Conservation (phyloP, 2,113 vertebrate genomes). For the Chascanopsetta lugubris region DNA sequence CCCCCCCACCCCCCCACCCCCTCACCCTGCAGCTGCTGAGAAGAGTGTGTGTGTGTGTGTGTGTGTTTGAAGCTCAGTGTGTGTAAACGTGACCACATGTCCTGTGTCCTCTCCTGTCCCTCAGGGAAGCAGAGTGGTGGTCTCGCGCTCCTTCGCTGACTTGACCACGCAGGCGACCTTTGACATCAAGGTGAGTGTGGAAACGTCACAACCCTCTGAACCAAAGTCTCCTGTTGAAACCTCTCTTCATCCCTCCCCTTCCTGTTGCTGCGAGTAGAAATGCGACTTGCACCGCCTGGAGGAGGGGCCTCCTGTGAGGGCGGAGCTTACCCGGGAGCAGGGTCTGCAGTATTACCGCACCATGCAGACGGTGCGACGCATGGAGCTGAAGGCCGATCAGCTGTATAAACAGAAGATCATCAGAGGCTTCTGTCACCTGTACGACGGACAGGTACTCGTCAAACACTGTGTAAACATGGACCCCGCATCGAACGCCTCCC, state of each 20-base stretch:
- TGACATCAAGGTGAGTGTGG: constrained; percentile 91
- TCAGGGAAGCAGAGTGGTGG: constrained; percentile 67
- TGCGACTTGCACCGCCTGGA: constrained; percentile 92
- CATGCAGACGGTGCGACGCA: constrained; percentile 93
- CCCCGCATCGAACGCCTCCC: no score
- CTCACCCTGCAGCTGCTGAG: constrained; percentile 13
- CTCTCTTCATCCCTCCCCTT: background rate
- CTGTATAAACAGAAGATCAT: constrained; percentile 93
- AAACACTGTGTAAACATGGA: no score
- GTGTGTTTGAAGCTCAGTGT: background rate
- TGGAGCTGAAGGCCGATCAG: constrained; percentile 97
- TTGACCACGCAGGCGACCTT: constrained; percentile 89
- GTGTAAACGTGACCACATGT: rapidly evolving
- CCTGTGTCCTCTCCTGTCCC: background rate
- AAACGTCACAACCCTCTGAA: background rate
- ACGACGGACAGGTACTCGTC: constrained; percentile 94
- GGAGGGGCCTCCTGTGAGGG: constrained; percentile 81
- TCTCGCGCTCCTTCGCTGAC: constrained; percentile 86
- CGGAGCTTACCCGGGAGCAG: constrained; percentile 90
- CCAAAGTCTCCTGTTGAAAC: background rate
- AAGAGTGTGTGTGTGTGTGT: background rate
- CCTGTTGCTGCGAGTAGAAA: constrained; percentile 73
- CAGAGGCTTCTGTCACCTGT: constrained; percentile 95
- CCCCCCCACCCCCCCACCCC: background rate
- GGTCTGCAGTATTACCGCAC: constrained; percentile 91